Conservation (phyloP, 2,888 invertebrate genomes). For the Aricia artaxerxes region DNA sequence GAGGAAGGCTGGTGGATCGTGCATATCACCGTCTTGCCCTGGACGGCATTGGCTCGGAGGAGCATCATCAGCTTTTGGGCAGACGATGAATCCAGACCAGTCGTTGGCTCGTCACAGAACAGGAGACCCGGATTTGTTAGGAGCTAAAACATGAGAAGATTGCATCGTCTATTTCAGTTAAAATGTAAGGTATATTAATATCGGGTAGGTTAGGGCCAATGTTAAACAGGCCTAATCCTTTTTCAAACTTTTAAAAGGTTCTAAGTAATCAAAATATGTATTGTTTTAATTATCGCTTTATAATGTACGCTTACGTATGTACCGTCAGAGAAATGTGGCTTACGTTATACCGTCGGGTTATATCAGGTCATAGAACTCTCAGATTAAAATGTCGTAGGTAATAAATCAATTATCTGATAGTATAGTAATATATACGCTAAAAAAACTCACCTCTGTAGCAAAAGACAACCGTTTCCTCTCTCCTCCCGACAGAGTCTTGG, state of each 20-base stretch:
- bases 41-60: constrained; percentile 84
- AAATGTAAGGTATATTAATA: too few relatives aligned
- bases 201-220: too few relatives aligned
- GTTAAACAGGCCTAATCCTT: too few relatives aligned
- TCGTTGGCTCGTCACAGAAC: constrained; percentile 98
- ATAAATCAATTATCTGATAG: background rate
- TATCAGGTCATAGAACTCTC: too few relatives aligned
- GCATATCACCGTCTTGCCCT: constrained; percentile 92
- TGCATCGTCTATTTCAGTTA: background rate
- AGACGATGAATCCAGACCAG: constrained; percentile 94
- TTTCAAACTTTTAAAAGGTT: too few relatives aligned
- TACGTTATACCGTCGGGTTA: too few relatives aligned
- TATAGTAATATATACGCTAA: background rate
- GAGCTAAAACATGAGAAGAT: constrained; percentile 71
- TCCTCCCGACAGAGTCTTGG: constrained; percentile 94
- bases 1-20: constrained; percentile 98
- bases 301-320: too few relatives aligned
- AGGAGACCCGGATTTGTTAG: constrained; percentile 94
- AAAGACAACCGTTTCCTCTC: constrained; percentile 96
- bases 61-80: constrained; percentile 90
- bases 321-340: too few relatives aligned
- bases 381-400: too few relatives aligned
- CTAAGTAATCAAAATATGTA: too few relatives aligned
- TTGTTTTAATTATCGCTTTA: too few relatives aligned
- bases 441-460: constrained; percentile 89